Conservation (phyloP, 1,140 invertebrate species). For the Nasonia vitripennis region DNA sequence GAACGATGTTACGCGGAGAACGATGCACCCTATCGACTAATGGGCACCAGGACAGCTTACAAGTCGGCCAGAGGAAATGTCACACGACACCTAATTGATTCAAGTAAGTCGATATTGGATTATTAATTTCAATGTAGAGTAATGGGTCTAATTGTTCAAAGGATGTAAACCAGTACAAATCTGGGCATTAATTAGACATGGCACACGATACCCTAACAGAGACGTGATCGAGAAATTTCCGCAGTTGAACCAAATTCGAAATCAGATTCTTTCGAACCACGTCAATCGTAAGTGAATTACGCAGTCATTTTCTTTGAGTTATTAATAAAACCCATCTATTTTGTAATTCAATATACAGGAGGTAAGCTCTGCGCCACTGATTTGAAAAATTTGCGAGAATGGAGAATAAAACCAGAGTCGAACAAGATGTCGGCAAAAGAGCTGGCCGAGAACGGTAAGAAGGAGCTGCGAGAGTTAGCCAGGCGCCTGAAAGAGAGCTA, state of each 20-base stretch:
- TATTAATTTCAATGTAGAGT: no score
- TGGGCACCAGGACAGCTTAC: no score
- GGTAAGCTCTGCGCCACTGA: conserved; percentile 70
- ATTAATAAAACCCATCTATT: no score
- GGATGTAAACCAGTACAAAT: conserved; percentile 62
- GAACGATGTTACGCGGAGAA: no score
- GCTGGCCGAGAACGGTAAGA: conserved; percentile 65
- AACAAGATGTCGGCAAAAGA: conserved; percentile 59
- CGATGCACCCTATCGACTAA: no score
- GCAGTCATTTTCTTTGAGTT: background rate
- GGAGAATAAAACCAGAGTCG: conserved; percentile 59
- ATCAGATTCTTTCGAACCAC: conserved; percentile 62
- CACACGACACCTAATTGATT: no score
- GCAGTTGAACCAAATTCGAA: background rate
- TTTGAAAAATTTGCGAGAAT: conserved; percentile 66
- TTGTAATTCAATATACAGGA: conserved; percentile 52
- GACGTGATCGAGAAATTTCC: conserved; percentile 57
- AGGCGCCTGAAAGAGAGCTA: conserved; percentile 66
- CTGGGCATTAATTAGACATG: conserved; percentile 68
- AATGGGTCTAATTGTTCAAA: no score
- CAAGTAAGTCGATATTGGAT: no score
- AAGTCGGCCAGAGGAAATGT: no score
- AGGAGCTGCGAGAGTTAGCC: conserved; percentile 67
- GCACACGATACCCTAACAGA: conserved; percentile 64
- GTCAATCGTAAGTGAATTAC: background rate